These are phyloP conservation scores for Phocoena phocoena DNA, from an alignment of 2,113 vertebrate genomes.

Conservation along the genomic window DNA sequence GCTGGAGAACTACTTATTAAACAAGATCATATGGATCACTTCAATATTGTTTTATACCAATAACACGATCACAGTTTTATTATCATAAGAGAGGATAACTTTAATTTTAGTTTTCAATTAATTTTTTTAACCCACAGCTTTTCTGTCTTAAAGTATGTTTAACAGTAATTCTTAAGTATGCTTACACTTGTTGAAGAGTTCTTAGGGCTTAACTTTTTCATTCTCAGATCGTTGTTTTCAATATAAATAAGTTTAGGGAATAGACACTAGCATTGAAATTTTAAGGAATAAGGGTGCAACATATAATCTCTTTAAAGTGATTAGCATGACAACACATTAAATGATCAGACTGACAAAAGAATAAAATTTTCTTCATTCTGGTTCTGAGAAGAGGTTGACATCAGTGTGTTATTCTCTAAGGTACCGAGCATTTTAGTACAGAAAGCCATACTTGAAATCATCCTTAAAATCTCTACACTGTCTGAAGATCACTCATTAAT, in stretches of 20 bases:
- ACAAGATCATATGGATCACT: background rate
- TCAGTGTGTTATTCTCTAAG: background rate
- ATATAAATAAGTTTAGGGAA: constrained; percentile 18
- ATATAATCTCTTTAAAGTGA: constrained; percentile 42
- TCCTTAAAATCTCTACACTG: background rate
- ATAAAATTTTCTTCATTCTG: constrained; percentile 28
- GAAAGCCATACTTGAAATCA: background rate
- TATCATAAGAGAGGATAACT: background rate
- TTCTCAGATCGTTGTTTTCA: constrained; percentile 29
- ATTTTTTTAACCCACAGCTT: background rate
- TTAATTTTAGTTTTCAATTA: constrained; percentile 2
- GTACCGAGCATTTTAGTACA: background rate
- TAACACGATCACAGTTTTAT: background rate
- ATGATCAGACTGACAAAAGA: constrained; percentile 42
- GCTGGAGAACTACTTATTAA: background rate
- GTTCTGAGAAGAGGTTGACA: background rate
- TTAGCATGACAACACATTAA: constrained; percentile 36
- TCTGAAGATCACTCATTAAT: background rate
- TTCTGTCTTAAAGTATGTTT: constrained; percentile 26
- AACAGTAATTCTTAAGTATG: background rate
- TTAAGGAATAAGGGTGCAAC: background rate
- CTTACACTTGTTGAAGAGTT: background rate
- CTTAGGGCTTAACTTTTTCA: background rate
- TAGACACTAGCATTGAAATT: background rate
- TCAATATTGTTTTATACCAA: background rate